These are phyloP conservation scores for Iselma pallidipennis DNA, from an alignment of 2,888 invertebrate species.

Conservation along the genomic window DNA sequence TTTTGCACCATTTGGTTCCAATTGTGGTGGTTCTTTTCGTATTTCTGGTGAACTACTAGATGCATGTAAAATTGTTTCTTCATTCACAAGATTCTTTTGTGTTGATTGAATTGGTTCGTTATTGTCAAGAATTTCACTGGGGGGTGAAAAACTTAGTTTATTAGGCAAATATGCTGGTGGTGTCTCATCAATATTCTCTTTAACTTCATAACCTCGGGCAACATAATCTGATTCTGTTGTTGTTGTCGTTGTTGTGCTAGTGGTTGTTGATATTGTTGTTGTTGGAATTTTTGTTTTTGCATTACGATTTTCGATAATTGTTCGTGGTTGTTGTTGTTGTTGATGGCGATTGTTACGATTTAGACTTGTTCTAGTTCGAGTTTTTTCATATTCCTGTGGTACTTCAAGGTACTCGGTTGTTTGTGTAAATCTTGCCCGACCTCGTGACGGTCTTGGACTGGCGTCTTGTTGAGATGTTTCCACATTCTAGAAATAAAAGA, in stretches of 20 bases:
- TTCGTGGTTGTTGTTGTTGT: background rate
- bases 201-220: background rate
- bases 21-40: background rate
- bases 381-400: background rate
- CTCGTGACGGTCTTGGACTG: background rate
- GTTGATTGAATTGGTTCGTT: background rate
- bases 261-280: too few relatives aligned
- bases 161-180: background rate
- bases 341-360: too few relatives aligned
- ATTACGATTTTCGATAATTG: background rate
- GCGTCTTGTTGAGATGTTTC: background rate
- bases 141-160: background rate
- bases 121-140: background rate
- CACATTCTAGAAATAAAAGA: too few relatives aligned
- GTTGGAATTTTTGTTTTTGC: too few relatives aligned
- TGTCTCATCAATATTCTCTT: background rate
- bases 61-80: too few relatives aligned
- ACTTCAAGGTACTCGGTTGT: background rate
- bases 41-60: background rate
- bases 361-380: background rate
- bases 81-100: background rate
- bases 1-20: background rate
- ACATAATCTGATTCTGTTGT: background rate
- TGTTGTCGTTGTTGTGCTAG: background rate
- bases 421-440: background rate